Base-by-base conservation (phyloP, 2,797 vertebrate species). In the Streptopelia turtur region DNA sequence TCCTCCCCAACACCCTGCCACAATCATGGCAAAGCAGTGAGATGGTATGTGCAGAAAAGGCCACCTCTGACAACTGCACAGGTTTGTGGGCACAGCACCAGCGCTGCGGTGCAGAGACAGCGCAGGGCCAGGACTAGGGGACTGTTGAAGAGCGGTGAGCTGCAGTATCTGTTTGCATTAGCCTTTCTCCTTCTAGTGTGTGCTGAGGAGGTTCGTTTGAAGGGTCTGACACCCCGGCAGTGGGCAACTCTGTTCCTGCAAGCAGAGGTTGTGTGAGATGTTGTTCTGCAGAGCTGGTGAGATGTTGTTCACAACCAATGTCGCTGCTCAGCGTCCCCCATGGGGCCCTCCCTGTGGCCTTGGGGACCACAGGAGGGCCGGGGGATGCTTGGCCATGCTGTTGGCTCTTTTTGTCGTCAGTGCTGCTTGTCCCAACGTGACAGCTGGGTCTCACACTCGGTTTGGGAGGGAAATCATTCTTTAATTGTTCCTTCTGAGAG, bases 261-360 rank as follows among this genome's bases (percentile, higher is more conserved):
- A 28, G 24, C 43, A n/a, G 3, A 57, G 23, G 4, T 17, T 23
- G 2, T 1, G 0, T 8, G 22, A n/a, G n/a, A n/a, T n/a, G n/a
- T n/a, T n/a, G n/a, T n/a, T n/a, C 68, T 63, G 35, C 41, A 41
- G 60, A 49, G 59, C 65, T 78, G 59, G 64, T 13, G 6, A 13
- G 21, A 57, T 1, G 2, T 53, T 1, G 0, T 30, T 16, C n/a
- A 14, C 6, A 47, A n/a, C 60, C 43, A 23, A 2, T 16, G 33
- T 13, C 1, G 0, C 71, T 77, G 65, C 56, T n/a, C 49, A 68
- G 50, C 3, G 0, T 35, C 52, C 27, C 17, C 61, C 33, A 1
- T 0, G n/a, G 2, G 12, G 49, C 27, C 16, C 52, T 60, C 47
- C 63, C 39, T 35, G 2, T 5, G n/a, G 16, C 28, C 35, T 6